phyloP scores from a whole-genome alignment of 2,797 vertebrate genomes.

The Gephyroberyx darwinii region DNA sequence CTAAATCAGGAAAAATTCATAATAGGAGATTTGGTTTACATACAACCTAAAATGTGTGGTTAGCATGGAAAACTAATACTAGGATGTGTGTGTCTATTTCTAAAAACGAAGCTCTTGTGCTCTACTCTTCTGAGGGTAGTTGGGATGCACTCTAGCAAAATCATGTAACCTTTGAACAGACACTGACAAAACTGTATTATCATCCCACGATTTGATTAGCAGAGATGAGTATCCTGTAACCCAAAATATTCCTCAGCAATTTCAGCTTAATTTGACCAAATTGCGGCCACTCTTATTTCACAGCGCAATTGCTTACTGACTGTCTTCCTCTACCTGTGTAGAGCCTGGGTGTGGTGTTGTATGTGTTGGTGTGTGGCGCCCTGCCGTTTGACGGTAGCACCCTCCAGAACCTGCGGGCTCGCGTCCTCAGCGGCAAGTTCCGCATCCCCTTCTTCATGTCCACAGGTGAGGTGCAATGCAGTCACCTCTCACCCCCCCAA shows the following conservation, averaged over 20 bases:
- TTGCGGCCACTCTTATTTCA: constrained; percentile 70
- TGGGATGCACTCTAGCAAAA: too few species aligned
- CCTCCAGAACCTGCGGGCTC: constrained; percentile 94
- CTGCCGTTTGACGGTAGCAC: constrained; percentile 98
- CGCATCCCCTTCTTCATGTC: constrained; percentile 99
- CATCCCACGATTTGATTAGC: background rate
- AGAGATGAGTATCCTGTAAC: background rate
- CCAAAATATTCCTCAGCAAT: background rate
- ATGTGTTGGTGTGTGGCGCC: constrained; percentile 95
- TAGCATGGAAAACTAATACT: too few species aligned
- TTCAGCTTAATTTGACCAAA: background rate
- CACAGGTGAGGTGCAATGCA: constrained; percentile 76
- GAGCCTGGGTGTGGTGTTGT: constrained; percentile 97
- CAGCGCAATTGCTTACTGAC: background rate
- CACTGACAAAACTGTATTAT: too few species aligned
- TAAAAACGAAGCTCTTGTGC: too few species aligned
- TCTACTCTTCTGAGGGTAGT: too few species aligned
- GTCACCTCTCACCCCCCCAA: background rate
- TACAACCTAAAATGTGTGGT: too few species aligned
- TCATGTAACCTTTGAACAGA: too few species aligned
- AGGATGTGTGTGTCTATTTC: too few species aligned
- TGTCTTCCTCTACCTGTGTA: constrained; percentile 56
- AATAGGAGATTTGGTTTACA: too few species aligned
- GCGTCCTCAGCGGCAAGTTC: constrained; percentile 97
- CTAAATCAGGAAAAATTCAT: too few species aligned